Evolutionary conservation across 2,113 vertebrate species (phyloP), one percentile per base, ranked within the genome.

Genomic region (Sula dactylatra): DNA sequence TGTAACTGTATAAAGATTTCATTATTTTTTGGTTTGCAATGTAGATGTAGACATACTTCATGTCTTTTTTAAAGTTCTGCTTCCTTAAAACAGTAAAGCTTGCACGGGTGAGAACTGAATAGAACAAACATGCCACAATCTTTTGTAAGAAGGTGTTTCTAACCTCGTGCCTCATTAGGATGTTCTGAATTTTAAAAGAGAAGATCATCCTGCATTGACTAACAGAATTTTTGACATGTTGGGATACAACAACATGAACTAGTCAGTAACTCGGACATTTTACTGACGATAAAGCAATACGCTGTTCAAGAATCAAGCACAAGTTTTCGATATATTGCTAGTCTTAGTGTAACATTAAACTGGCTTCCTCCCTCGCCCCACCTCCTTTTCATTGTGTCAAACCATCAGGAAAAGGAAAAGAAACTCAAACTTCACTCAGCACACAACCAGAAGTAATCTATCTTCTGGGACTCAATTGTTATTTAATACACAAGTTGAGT

Each of bases 361-460:
- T 25, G 19, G 9, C 29, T 67, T 86, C 69, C 55, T 54, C 14
- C 29, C 42, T 66, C 34, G 54, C 27, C 26, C 38, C n/a, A 21
- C 4, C 21, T 10, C 38, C 21, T 52, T 52, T 79, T 73, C 78
- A 85, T 18, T 90, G 62, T 65, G 66, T 73, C 70, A 91, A 82
- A 82, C 15, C 36, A 32, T 10, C 44, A 90, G 62, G 73, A 96
- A 96, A 88, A 86, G 58, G 70, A 62, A 88, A 36, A 74, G 65
- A 88, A 94, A 86, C n/a, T 6, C 31, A 40, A 70, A 32, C 40
- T 70, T 29, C 42, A 49, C 36, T 70, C 70, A 72, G 44, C 40
- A 38, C 21, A 73, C 18, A 90, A 72, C 11, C 58, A 91, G 66
- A 93, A 74, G 50, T 20, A 42, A 70, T 82, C 34, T 29, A 10